A percentile compares a stretch with the other conserved stretches of the same genome.
Conservation (phyloP, 1,140 invertebrate genomes). For the Drosophila sproati region DNA sequence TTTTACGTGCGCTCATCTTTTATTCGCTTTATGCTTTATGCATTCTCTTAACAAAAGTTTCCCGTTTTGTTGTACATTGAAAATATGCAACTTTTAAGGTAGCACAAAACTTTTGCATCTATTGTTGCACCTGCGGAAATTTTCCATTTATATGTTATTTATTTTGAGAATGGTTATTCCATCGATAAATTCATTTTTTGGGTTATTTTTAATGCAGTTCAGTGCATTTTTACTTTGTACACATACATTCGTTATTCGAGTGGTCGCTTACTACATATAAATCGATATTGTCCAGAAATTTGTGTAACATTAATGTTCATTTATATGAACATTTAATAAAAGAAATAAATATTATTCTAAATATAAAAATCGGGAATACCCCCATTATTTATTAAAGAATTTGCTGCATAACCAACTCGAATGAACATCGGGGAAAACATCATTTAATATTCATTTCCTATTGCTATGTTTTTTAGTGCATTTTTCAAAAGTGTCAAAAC, state of each 20-base stretch:
- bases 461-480: not conserved
- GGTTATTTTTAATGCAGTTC: conserved; percentile 4
- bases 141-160: not conserved
- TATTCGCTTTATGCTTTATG: conserved; percentile 45
- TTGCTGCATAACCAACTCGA: not conserved
- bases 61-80: conserved; percentile 14
- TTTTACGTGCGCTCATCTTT: conserved; percentile 42
- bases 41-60: conserved; percentile 46
- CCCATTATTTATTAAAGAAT: not conserved
- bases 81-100: conserved; percentile 27
- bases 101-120: conserved; percentile 40
- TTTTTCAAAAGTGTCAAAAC: conserved; percentile 11
- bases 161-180: conserved; percentile 1
- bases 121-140: conserved; percentile 31
- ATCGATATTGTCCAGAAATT: too few relatives aligned
- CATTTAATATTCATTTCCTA: not conserved
- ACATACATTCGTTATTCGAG: too few relatives aligned
- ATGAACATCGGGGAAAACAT: not conserved
- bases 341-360: not conserved
- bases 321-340: not conserved
- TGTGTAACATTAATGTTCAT: too few relatives aligned
- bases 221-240: not conserved
- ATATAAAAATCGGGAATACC: not conserved
- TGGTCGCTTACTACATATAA: too few relatives aligned
- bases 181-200: conserved; percentile 3